Base-by-base conservation (phyloP, 2,113 vertebrate genomes). In the Serilophus lunatus region DNA sequence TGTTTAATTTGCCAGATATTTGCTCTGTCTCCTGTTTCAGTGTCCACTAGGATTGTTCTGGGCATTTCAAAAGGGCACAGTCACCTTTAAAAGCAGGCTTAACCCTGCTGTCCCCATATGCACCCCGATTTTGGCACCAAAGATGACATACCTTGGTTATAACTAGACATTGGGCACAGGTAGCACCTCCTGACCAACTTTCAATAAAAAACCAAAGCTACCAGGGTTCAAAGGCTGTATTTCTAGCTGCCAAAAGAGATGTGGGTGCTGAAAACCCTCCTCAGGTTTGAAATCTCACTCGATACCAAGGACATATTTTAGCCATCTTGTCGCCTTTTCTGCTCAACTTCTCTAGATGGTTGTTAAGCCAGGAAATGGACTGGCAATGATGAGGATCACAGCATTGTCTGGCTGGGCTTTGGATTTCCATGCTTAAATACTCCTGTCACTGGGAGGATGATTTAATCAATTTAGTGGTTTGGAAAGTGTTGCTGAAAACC, bases 361-460 rank as follows among this genome's bases (percentile, higher is more conserved):
- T 69, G 12, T 51, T 51, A 29, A 28, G n/a, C 28, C 28, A 86
- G 40, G 26, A 69, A 82, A 33, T 0, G 1, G 53, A 71, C 23
- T 1, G 1, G 54, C 1, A 13, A n/a, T 5, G 1, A 24, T 13
- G 18, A 63, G 29, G 51, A 53, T 29, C n/a, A 19, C 44, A n/a
- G 13, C 8, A 12, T 7, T 33, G 42, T 24, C 33, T 56, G 36
- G 4, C 65, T 54, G 56, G 69, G 36, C 36, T 59, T 60, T 64
- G 20, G 17, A 44, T 49, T 57, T 78, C 54, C 47, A 31, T 0
- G 4, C n/a, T 51, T 70, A 71, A 72, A 63, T 57, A 42, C 28
- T 61, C 18, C 40, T 44, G 74, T 51, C 35, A 23, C 59, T 26
- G 13, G 15, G 24, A 86, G 26, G 33, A 44, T 60, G 56, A 82